Percentiles rank a stretch among this genome's conserved stretches.
These are phyloP conservation scores for Colostygia pectinataria DNA, from an alignment of 2,888 invertebrate species.

Conservation along the genomic window DNA sequence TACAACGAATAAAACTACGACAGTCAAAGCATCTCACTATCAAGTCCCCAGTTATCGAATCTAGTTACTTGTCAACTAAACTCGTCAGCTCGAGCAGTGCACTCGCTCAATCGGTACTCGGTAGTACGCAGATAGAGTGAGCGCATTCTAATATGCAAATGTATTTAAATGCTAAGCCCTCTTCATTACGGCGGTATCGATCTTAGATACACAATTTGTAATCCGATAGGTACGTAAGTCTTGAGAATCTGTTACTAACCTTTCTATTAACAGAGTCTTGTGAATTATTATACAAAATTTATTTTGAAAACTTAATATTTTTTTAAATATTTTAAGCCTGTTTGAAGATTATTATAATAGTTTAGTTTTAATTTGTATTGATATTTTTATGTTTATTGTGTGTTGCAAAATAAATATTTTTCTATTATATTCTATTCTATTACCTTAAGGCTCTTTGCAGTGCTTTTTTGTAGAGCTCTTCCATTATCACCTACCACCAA, in stretches of 20 bases:
- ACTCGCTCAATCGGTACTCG: slow-evolving; percentile 36
- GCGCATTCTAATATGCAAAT: slow-evolving; percentile 83
- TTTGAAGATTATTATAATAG: too few species aligned
- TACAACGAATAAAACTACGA: too few species aligned
- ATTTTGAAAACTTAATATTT: too few species aligned
- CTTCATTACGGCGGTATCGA: slow-evolving; percentile 82
- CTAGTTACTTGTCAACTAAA: slow-evolving; percentile 36
- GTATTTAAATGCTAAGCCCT: slow-evolving; percentile 82
- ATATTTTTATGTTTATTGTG: too few species aligned
- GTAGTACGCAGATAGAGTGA: slow-evolving; percentile 51
- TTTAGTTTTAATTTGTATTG: too few species aligned
- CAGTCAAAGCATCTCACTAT: slow-evolving; percentile 29
- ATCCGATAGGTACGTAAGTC: slow-evolving; percentile 73
- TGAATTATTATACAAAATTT: slow-evolving; percentile 7
- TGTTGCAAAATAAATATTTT: too few species aligned
- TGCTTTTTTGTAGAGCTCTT: too few species aligned
- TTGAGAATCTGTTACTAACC: slow-evolving; percentile 66
- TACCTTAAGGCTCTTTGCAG: too few species aligned
- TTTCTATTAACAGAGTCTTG: slow-evolving; percentile 13
- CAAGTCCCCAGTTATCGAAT: slow-evolving; percentile 33
- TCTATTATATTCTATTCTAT: too few species aligned
- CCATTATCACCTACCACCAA: too few species aligned
- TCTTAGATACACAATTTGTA: slow-evolving; percentile 83
- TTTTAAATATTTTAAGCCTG: too few species aligned
- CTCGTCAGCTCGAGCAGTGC: slow-evolving; percentile 37